Evolutionary conservation across 2,888 invertebrate genomes (phyloP), one percentile per base, ranked within the genome.

Genomic region (Ommatoiulus sabulosus): DNA sequence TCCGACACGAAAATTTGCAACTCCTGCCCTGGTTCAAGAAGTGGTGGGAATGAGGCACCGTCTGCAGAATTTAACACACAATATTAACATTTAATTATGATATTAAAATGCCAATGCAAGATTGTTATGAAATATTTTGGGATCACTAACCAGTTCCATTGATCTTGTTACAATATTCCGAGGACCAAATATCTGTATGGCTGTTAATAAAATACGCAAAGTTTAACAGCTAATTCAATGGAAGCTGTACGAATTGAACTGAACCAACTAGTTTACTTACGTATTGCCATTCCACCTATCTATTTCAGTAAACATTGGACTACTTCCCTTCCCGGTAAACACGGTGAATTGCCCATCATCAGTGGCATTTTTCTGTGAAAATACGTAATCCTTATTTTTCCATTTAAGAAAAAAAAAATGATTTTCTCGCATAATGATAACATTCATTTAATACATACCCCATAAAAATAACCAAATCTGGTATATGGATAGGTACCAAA

Each of bases 131-230:
- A 20, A 35, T 35, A 35, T 35, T 1, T 86, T 44, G 46, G 0
- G 4, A 17, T 8, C 44, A 46, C 46, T 46, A 20, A 88, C 88
- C 88, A 43, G 88, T 88, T 20, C 88, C 88, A 72, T 88, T 84
- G 44, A 88, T 88, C 46, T 44, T 88, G 84, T 88, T 88, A n/a
- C 88, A 88, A 46, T 84, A 72, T 46, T 84, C 80, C 44, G 88
- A 44, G 0, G 24, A 15, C 84, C 84, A 88, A 88, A 44, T 44
- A 24, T 88, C 84, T 15, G 57, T 80, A 86, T 44, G 10, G n/a
- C 86, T 86, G 80, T 80, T 35, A 15, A 80, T 35, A 35, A 43
- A 17, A 35, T 57, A 10, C 10, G 35, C 10, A 87, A n/a, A 46
- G 48, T 46, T 84, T 86, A 46, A 24, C 15, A 44, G n/a, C 24